Evolutionary conservation across 1,140 invertebrate species (phyloP), one percentile per base, ranked within the genome.

Genomic region (Aricia agestis): DNA sequence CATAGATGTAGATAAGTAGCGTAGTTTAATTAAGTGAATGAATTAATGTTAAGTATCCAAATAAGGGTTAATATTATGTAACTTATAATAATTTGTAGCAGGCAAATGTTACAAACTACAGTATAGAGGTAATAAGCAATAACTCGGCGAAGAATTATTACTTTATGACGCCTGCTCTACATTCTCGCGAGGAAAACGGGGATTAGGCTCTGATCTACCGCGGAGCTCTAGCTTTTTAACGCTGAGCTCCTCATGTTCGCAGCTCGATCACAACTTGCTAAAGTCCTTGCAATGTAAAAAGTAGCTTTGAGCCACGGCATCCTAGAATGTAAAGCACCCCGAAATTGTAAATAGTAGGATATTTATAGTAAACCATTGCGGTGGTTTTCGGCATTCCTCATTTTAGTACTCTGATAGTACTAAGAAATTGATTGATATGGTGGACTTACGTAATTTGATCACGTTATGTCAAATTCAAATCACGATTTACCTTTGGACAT

Each of bases 111-210:
- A 15, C 45, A 13, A 52, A 52, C 45, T 52, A 52, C 45, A 4
- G 45, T 52, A 52, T 52, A 52, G 13, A 52, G 45, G 45, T 52
- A 52, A 52, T 52, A 52, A 52, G 45, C 45, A 52, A 52, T 52
- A 52, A 52, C 45, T 52, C 13, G 45, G 6, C 45, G 45, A 52
- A 52, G 45, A 52, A 52, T 52, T 52, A 52, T 52, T 52, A 52
- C 45, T 11, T 52, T 52, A 52, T 52, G 45, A 52, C 7, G 13
- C 6, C 45, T 52, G 45, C 45, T 52, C 45, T 52, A 52, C 45
- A 52, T 52, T 52, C 45, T 52, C 45, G 45, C 45, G 45, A 52
- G 45, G 45, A 52, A 36, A 52, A 52, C 45, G 45, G 13, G 45
- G 45, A 52, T 52, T 52, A 52, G 45, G 13, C 45, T 52, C 45